Conservation (phyloP, 2,113 vertebrate species). For the Corythaeola cristata region DNA sequence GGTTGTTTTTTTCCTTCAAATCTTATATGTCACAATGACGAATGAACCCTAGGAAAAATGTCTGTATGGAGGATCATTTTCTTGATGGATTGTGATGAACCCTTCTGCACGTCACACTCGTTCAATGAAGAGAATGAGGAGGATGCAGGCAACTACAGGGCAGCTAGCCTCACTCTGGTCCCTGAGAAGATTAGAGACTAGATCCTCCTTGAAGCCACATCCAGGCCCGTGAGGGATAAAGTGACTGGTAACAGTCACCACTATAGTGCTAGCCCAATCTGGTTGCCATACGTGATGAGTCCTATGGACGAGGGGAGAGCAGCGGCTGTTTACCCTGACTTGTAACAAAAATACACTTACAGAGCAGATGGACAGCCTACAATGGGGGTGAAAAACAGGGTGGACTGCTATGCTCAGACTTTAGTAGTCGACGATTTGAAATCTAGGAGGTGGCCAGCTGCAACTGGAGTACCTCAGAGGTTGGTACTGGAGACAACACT, state of each 20-base stretch:
- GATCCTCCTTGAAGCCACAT: neutral
- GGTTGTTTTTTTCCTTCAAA: neutral
- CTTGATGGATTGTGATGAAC: neutral
- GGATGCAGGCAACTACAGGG: neutral
- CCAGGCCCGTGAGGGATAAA: neutral
- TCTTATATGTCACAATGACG: neutral
- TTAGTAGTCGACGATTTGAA: neutral
- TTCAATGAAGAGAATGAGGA: neutral
- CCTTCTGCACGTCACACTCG: neutral
- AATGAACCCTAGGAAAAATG: neutral
- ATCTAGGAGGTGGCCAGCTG: neutral
- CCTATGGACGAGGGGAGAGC: neutral
- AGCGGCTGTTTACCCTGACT: neutral
- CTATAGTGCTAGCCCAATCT: accelerated
- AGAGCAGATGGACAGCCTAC: neutral
- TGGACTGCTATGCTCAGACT: neutral
- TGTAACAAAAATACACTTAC: neutral
- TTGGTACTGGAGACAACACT: neutral
- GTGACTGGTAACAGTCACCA: accelerated
- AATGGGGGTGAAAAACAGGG: neutral
- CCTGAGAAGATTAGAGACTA: neutral
- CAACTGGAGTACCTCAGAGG: neutral
- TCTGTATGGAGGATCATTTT: neutral
- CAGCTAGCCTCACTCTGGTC: neutral
- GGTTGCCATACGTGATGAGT: neutral